phyloP scores from a whole-genome alignment of 2,888 invertebrate species.

The Ochropleura leucogaster region DNA sequence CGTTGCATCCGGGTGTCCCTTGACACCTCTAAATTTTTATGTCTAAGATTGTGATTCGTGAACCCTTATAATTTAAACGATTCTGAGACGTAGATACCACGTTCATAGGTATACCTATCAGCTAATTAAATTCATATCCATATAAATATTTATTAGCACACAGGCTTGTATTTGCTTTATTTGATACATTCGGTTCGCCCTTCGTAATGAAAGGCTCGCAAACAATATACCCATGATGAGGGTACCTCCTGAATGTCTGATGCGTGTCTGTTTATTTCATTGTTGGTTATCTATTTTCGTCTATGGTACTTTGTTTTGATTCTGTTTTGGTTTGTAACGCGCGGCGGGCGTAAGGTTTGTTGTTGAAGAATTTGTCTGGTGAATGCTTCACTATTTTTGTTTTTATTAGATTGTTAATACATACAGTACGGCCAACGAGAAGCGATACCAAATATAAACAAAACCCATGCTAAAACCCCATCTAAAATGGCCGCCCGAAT shows the following conservation, averaged over 20 bases:
- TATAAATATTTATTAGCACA: slow-evolving; percentile 46
- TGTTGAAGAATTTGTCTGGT: not conserved
- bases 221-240: slow-evolving; percentile 47
- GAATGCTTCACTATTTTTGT: not conserved
- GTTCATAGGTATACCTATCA: slow-evolving; percentile 20
- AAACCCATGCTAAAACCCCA: too few relatives aligned
- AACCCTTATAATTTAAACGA: too few relatives aligned
- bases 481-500: too few relatives aligned
- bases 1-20: too few relatives aligned
- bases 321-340: not conserved
- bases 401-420: too few relatives aligned
- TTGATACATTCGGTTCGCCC: slow-evolving; percentile 26
- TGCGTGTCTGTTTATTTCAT: slow-evolving; percentile 30
- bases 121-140: slow-evolving; percentile 29
- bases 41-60: too few relatives aligned
- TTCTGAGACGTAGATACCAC: not conserved
- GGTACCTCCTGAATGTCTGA: slow-evolving; percentile 29
- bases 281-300: slow-evolving; percentile 18
- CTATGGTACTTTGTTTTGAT: not conserved
- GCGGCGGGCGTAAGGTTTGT: not conserved
- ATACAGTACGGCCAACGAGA: too few relatives aligned
- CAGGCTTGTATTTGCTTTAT: slow-evolving; percentile 24
- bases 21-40: too few relatives aligned
- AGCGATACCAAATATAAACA: too few relatives aligned
- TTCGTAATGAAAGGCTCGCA: slow-evolving; percentile 46